phyloP scores from a whole-genome alignment of 2,797 vertebrate genomes.

The Hoplostethus mediterraneus region DNA sequence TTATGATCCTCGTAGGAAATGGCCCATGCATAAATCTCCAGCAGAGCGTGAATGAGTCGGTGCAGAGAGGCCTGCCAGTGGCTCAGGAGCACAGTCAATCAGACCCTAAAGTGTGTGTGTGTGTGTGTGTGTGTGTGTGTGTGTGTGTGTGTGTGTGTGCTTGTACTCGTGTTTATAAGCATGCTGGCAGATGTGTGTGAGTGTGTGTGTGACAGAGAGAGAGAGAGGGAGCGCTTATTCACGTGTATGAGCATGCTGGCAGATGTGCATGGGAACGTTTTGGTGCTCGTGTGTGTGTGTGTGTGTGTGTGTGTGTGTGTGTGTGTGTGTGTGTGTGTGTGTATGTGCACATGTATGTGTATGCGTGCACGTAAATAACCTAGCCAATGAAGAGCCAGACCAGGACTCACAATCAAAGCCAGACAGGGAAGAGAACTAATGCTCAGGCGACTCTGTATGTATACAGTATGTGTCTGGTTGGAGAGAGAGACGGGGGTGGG shows the following conservation, averaged over 20 bases:
- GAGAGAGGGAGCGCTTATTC: not conserved
- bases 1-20: slow-evolving; percentile 71
- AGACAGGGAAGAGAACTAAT: slow-evolving; percentile 49
- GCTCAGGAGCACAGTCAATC: slow-evolving; percentile 20
- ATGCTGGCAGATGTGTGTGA: no score
- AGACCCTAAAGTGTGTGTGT: no score
- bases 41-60: slow-evolving; percentile 61
- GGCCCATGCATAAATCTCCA: slow-evolving; percentile 72
- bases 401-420: slow-evolving; percentile 23
- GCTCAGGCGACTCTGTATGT: slow-evolving; percentile 40
- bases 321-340: slow-evolving; percentile 32
- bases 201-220: slow-evolving; percentile 18
- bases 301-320: slow-evolving; percentile 29
- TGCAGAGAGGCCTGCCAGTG: slow-evolving; percentile 64
- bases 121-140: not conserved
- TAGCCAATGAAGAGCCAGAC: slow-evolving; percentile 45
- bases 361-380: slow-evolving; percentile 52
- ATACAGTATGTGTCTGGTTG: slow-evolving; percentile 51
- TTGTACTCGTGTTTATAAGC: no score
- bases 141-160: no score
- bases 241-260: not conserved
- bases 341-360: no score
- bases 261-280: slow-evolving; percentile 52
- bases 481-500: not conserved
- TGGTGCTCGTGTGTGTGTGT: slow-evolving; percentile 29